phyloP scores from a whole-genome alignment of 2,888 invertebrate species.

The Drepana falcataria region DNA sequence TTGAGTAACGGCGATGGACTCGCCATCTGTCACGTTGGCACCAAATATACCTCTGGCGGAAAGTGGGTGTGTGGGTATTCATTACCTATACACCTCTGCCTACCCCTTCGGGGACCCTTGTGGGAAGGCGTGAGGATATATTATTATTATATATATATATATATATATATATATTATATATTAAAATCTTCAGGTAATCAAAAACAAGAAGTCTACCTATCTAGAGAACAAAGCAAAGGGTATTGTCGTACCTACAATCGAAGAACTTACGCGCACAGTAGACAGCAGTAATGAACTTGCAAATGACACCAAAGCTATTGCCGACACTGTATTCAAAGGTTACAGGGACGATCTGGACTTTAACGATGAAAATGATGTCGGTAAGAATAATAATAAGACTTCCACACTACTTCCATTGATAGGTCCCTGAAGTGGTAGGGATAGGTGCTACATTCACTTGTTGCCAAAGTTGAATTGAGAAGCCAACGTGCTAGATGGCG shows the following conservation, averaged over 20 bases:
- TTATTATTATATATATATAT: too few species aligned
- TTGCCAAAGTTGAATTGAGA: too few species aligned
- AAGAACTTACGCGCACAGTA: conserved; percentile 49
- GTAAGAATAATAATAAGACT: conserved; percentile 41
- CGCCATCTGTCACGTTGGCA: too few species aligned
- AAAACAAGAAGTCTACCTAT: conserved; percentile 80
- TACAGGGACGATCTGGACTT: conserved; percentile 88
- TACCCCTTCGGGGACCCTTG: too few species aligned
- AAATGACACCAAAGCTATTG: conserved; percentile 45
- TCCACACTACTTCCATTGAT: not conserved
- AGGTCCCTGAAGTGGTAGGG: not conserved
- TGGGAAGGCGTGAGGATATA: too few species aligned
- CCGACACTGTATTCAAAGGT: conserved; percentile 80
- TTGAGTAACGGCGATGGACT: too few species aligned
- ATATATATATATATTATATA: not conserved
- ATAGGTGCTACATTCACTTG: too few species aligned
- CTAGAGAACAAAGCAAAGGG: conserved; percentile 69
- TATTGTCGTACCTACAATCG: conserved; percentile 55
- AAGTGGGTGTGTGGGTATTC: too few species aligned
- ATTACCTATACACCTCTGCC: too few species aligned
- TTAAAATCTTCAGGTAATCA: conserved; percentile 64
- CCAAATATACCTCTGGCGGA: too few species aligned
- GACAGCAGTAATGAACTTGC: conserved; percentile 52
- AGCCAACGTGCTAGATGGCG: too few species aligned
- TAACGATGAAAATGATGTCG: conserved; percentile 89